phyloP scores from a whole-genome alignment of 2,113 vertebrate species.

The Rutilus rutilus region DNA sequence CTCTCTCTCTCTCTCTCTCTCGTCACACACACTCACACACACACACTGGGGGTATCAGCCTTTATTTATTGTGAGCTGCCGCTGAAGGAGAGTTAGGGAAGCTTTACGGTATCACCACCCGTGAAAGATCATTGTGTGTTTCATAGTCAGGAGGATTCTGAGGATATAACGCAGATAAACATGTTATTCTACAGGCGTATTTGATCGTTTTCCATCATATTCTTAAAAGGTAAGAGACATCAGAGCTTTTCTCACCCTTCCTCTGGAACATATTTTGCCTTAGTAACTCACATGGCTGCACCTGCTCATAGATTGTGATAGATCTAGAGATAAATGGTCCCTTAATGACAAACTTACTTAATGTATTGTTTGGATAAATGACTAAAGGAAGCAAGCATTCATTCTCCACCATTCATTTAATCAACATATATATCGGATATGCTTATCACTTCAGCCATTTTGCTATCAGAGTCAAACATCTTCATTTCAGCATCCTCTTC shows the following conservation, averaged over 20 bases:
- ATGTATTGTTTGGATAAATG: neutral
- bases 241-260: neutral
- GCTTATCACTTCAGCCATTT: too few species aligned
- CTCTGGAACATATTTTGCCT: neutral
- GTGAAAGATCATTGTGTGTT: constrained; percentile 15
- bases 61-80: constrained; percentile 29
- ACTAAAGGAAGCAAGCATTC: neutral
- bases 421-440: too few species aligned
- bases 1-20: constrained; percentile 11
- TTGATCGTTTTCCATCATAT: constrained; percentile 43
- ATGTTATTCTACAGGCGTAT: constrained; percentile 45
- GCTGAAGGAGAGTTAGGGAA: constrained; percentile 33
- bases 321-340: neutral
- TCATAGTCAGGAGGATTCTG: constrained; percentile 44
- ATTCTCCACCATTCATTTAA: too few species aligned
- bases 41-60: neutral
- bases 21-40: neutral
- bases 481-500: neutral
- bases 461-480: neutral
- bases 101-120: constrained; percentile 30
- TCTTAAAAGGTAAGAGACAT: constrained; percentile 50
- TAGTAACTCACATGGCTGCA: neutral
- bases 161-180: constrained; percentile 38
- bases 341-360: neutral
- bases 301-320: neutral